Evolutionary conservation across 2,888 invertebrate species (phyloP).

Genomic region (Anthoptus insignis): DNA sequence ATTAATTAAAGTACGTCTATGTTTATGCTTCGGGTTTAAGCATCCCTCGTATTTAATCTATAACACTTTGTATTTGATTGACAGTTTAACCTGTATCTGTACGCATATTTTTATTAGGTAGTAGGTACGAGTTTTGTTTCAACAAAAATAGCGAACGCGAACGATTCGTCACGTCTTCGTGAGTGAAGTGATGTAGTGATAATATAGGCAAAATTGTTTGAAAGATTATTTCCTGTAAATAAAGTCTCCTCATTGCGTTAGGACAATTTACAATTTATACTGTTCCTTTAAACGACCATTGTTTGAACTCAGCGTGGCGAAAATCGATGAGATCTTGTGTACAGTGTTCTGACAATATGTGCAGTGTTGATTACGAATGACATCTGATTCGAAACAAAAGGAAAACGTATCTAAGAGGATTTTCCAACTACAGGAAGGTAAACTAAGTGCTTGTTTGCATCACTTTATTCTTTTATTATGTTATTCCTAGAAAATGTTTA

Average conservation of each 20-base stretch:
- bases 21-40: too few relatives aligned
- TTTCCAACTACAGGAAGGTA: conserved; percentile 59
- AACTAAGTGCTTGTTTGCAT: too few relatives aligned
- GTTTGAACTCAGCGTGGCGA: conserved; percentile 61
- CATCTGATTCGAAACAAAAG: conserved; percentile 78
- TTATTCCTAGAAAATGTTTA: conserved; percentile 14
- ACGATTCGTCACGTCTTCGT: conserved; percentile 55
- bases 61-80: too few relatives aligned
- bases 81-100: conserved; percentile 5
- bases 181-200: conserved; percentile 51
- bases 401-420: conserved; percentile 65
- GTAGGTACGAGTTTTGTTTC: conserved; percentile 9
- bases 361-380: conserved; percentile 83
- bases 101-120: too few relatives aligned
- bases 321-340: conserved; percentile 70
- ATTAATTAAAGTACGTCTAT: too few relatives aligned
- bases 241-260: conserved; percentile 59
- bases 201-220: conserved; percentile 58
- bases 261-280: conserved; percentile 55
- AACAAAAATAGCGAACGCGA: conserved; percentile 48
- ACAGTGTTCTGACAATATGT: conserved; percentile 73
- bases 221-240: conserved; percentile 50
- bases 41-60: too few relatives aligned
- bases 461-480: too few relatives aligned
- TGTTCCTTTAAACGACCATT: conserved; percentile 53